These are phyloP conservation scores for Clamator glandarius DNA, from an alignment of 2,797 vertebrate genomes.

Conservation along the genomic window DNA sequence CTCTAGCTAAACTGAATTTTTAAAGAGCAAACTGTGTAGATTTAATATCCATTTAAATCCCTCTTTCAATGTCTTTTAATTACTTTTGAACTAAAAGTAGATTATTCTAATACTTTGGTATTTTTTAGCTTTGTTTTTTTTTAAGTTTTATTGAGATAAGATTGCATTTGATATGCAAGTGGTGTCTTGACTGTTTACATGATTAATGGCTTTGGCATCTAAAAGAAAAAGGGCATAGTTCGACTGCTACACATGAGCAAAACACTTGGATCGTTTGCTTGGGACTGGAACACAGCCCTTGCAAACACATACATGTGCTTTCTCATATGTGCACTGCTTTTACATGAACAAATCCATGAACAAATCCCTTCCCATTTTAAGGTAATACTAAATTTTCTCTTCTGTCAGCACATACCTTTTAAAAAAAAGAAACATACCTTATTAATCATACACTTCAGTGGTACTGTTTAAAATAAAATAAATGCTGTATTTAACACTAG, in stretches of 20 bases:
- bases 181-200: not conserved
- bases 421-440: not conserved
- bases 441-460: not conserved
- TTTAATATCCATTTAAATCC: conserved; percentile 33
- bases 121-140: not conserved
- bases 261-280: not conserved
- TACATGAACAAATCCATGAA: not conserved
- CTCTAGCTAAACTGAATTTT: not conserved
- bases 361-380: not conserved
- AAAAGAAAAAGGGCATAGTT: conserved; percentile 13
- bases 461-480: not conserved
- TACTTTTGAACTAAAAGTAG: not conserved
- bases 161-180: not conserved
- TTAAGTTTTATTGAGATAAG: not conserved
- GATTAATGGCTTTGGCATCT: not conserved
- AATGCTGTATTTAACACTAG: not conserved
- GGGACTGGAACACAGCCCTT: not conserved
- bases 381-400: not conserved
- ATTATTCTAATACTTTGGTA: not conserved
- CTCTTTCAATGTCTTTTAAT: conserved; percentile 7
- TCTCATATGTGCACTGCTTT: not conserved
- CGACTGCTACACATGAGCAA: not conserved
- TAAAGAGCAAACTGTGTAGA: not conserved
- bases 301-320: not conserved
- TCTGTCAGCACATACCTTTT: not conserved